These are phyloP conservation scores for Leptogaster cylindrica DNA, from an alignment of 2,888 invertebrate genomes.

Conservation along the genomic window DNA sequence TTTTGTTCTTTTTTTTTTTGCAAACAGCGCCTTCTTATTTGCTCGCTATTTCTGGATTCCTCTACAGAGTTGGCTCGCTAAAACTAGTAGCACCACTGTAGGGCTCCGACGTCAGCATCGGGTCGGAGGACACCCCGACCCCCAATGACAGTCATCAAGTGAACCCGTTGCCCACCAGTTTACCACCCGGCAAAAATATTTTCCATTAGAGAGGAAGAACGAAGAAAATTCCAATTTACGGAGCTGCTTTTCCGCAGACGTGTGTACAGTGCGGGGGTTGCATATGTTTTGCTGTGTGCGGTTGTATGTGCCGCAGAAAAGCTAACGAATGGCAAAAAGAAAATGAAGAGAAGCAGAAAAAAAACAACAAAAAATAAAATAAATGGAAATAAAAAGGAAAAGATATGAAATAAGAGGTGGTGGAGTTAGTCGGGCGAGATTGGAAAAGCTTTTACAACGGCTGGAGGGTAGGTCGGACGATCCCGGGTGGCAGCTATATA, in stretches of 20 bases:
- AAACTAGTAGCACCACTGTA: constrained; percentile 2
- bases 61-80: constrained; percentile 15
- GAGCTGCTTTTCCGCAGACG: constrained; percentile 38
- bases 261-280: constrained; percentile 24
- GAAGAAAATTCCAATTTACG: constrained; percentile 41
- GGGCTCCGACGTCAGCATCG: constrained; percentile 4
- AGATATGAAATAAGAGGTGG: constrained; percentile 47
- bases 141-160: constrained; percentile 20
- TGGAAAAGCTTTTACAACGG: constrained; percentile 43
- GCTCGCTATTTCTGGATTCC: constrained; percentile 34
- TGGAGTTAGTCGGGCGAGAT: constrained; percentile 40
- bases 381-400: constrained; percentile 43
- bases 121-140: constrained; percentile 29
- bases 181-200: constrained; percentile 44
- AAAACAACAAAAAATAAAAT: too few relatives aligned
- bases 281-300: constrained; percentile 29
- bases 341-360: constrained; percentile 35
- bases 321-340: constrained; percentile 39
- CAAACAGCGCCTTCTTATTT: too few relatives aligned
- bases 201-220: constrained; percentile 47
- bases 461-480: constrained; percentile 11
- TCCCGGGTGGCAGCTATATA: constrained; percentile 3
- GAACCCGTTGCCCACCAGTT: constrained; percentile 20
- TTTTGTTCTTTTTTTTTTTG: constrained; percentile 19
- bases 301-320: constrained; percentile 29